These are phyloP conservation scores for Antrozous pallidus DNA, from an alignment of 2,797 vertebrate species.

Conservation along the genomic window DNA sequence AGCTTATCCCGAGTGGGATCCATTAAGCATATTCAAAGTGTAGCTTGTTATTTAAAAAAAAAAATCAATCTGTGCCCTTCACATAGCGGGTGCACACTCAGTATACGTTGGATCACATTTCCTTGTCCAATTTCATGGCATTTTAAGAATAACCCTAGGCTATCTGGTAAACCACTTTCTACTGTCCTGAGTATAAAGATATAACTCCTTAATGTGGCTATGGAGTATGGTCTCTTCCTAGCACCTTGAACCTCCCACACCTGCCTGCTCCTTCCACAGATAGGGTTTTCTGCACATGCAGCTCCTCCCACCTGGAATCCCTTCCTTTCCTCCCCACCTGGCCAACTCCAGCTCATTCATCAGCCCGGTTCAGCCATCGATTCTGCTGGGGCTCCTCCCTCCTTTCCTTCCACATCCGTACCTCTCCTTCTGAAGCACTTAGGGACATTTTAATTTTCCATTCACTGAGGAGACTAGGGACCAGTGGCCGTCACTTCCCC, in stretches of 20 bases:
- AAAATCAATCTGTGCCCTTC: background rate
- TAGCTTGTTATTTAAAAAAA: background rate
- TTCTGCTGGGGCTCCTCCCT: too few relatives aligned
- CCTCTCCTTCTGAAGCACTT: background rate
- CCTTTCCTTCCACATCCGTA: rapidly evolving
- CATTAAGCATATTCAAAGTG: background rate
- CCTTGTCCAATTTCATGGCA: background rate
- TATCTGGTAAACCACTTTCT: background rate
- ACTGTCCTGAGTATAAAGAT: background rate
- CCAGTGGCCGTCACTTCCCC: background rate
- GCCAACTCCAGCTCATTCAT: background rate
- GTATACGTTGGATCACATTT: background rate
- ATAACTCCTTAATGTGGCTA: background rate
- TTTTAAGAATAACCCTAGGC: background rate
- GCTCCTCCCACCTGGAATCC: rapidly evolving
- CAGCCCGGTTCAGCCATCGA: rapidly evolving
- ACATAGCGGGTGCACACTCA: too few relatives aligned
- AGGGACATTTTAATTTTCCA: background rate
- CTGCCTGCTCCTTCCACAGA: background rate
- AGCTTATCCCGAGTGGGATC: background rate
- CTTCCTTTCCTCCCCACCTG: background rate
- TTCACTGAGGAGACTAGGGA: background rate
- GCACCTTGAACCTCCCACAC: background rate
- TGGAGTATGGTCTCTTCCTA: background rate
- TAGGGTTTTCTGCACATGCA: rapidly evolving